A percentile compares a stretch with the other conserved stretches of the same genome.
phyloP scores from a whole-genome alignment of 1,140 invertebrate species.

The Drosophila azteca region DNA sequence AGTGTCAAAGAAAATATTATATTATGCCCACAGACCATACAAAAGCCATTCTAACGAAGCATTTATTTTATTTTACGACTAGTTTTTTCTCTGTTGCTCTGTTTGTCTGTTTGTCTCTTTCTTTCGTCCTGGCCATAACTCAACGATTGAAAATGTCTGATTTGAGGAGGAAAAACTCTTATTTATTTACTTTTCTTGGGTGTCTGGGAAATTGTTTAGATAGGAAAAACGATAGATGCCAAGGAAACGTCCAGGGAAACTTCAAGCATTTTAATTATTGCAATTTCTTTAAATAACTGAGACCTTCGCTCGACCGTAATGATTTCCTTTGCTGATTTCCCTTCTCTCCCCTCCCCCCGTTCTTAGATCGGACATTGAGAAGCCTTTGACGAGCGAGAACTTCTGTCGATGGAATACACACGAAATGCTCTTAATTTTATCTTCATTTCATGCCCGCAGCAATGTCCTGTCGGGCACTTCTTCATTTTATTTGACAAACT shows the following conservation, averaged over 20 bases:
- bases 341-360: slow-evolving; percentile 12
- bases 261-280: slow-evolving; percentile 4
- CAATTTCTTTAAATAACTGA: no score
- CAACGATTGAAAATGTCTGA: slow-evolving; percentile 47
- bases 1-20: slow-evolving; percentile 69
- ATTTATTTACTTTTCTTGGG: background rate
- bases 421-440: slow-evolving; percentile 26
- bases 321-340: slow-evolving; percentile 36
- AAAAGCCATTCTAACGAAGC: slow-evolving; percentile 73
- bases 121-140: slow-evolving; percentile 28
- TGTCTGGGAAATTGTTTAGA: background rate
- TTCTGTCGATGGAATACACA: background rate
- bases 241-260: background rate
- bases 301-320: background rate
- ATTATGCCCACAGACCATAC: slow-evolving; percentile 57
- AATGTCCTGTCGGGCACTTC: slow-evolving; percentile 53
- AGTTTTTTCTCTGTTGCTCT: background rate
- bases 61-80: slow-evolving; percentile 64
- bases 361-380: slow-evolving; percentile 1
- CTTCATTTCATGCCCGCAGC: slow-evolving; percentile 26
- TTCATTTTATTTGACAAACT: slow-evolving; percentile 68
- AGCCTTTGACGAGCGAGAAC: slow-evolving; percentile 36
- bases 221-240: background rate
- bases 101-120: background rate
- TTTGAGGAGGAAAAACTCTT: background rate